phyloP scores from a whole-genome alignment of 1,140 invertebrate species.

The Lasioglossum albipes region DNA sequence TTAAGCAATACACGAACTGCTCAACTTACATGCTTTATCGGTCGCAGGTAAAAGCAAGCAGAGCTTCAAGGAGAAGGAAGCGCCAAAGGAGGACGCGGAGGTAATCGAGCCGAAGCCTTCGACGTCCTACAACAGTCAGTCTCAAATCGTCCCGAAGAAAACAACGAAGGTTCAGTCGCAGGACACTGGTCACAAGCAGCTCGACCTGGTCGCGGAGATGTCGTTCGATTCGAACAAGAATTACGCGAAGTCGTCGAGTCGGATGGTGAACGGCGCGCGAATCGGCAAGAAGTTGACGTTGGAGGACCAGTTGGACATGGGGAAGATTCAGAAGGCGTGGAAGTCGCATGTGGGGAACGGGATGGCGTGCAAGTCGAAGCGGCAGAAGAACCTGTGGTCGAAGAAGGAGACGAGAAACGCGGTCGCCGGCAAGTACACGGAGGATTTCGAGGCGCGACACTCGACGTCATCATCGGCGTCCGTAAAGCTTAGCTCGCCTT shows the following conservation, averaged over 20 bases:
- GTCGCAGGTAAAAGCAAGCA: constrained; percentile 66
- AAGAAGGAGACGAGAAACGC: constrained; percentile 33
- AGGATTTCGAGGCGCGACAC: constrained; percentile 15
- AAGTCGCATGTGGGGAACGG: constrained; percentile 55
- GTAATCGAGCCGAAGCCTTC: constrained; percentile 52
- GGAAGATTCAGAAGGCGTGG: constrained; percentile 53
- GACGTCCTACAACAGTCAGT: constrained; percentile 50
- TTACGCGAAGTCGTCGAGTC: constrained; percentile 68
- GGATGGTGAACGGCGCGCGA: constrained; percentile 71
- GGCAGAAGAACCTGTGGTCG: constrained; percentile 46
- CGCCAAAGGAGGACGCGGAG: not conserved
- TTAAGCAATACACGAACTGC: not conserved
- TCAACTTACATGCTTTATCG: not conserved
- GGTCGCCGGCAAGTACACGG: not conserved
- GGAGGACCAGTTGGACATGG: constrained; percentile 49
- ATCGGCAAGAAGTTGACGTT: constrained; percentile 64
- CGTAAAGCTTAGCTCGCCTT: constrained; percentile 16
- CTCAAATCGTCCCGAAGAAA: constrained; percentile 36
- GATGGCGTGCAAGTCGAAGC: constrained; percentile 57
- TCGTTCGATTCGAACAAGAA: constrained; percentile 76
- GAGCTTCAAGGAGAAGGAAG: constrained; percentile 49
- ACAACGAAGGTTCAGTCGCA: constrained; percentile 46
- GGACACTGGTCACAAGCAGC: constrained; percentile 53
- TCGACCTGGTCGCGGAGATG: constrained; percentile 58
- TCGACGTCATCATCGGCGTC: constrained; percentile 6